A percentile compares a stretch with the other conserved stretches of the same genome.
Evolutionary conservation across 1,140 invertebrate species (phyloP).

Genomic region (Aphidius ervi): DNA sequence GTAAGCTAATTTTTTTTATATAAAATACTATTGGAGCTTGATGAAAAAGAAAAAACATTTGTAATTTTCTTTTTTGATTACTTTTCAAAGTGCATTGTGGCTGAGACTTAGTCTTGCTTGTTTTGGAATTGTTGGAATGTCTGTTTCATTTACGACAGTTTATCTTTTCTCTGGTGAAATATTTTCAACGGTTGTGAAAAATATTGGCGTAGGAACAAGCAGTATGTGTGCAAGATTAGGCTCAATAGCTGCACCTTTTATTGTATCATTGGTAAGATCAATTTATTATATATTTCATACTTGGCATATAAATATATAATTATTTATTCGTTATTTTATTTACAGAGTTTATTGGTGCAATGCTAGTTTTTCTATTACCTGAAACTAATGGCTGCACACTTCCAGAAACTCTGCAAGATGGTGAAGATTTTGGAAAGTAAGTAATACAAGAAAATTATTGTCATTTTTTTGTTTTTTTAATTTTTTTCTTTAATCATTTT

Average conservation of each 20-base stretch:
- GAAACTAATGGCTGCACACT: conserved; percentile 71
- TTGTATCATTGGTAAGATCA: conserved; percentile 49
- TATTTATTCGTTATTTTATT: conserved; percentile 16
- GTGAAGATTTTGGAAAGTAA: conserved; percentile 66
- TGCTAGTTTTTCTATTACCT: conserved; percentile 64
- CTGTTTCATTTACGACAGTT: conserved; percentile 63
- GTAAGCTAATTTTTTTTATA: conserved; percentile 26
- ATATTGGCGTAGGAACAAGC: conserved; percentile 62
- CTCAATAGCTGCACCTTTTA: conserved; percentile 64
- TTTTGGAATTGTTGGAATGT: conserved; percentile 65
- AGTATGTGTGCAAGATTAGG: conserved; percentile 67
- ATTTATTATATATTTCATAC: conserved; percentile 5
- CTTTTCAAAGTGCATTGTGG: conserved; percentile 44
- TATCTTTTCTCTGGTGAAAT: conserved; percentile 67
- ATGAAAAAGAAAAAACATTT: too few relatives aligned
- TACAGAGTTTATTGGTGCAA: conserved; percentile 57
- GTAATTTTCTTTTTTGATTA: too few relatives aligned
- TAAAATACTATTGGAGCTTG: not conserved
- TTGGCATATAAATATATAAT: not conserved
- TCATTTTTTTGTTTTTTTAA: too few relatives aligned
- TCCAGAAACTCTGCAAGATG: conserved; percentile 75
- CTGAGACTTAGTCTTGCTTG: conserved; percentile 58
- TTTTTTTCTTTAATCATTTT: not conserved
- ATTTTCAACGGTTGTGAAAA: conserved; percentile 65
- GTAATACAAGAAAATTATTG: conserved; percentile 18